phyloP scores from a whole-genome alignment of 2,113 vertebrate species.

The Planiliza haematocheilus region DNA sequence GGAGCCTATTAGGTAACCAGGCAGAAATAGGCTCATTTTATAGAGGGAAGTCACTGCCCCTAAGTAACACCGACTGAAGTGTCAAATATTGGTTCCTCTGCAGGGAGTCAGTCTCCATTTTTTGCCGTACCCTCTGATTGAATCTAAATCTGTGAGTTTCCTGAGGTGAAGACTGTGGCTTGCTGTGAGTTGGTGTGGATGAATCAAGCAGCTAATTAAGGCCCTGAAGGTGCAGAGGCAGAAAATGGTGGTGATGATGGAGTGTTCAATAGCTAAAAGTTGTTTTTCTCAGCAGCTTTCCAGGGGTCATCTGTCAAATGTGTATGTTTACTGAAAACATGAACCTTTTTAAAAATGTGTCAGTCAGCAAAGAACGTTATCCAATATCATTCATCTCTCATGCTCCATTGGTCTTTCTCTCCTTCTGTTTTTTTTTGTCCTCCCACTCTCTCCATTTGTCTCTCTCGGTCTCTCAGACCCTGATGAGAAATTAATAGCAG shows the following conservation, averaged over 20 bases:
- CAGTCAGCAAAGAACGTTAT: not conserved
- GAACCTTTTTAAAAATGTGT: slow-evolving; percentile 9
- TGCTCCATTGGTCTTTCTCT: slow-evolving; percentile 5
- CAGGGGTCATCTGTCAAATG: not conserved
- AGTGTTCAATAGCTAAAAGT: not conserved
- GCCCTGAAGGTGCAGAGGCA: not conserved
- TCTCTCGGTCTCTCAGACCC: slow-evolving; percentile 10
- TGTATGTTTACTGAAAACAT: not conserved
- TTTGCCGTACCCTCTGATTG: not conserved
- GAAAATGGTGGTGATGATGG: not conserved
- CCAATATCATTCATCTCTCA: slow-evolving; percentile 14
- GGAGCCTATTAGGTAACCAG: not conserved
- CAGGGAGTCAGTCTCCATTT: not conserved
- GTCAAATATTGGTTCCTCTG: not conserved
- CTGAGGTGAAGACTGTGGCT: not conserved
- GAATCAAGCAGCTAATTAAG: slow-evolving; percentile 22
- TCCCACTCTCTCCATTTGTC: not conserved
- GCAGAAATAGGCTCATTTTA: not conserved
- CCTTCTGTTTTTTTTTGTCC: not conserved
- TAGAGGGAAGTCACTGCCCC: not conserved
- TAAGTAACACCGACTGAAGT: not conserved
- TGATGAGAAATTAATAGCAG: slow-evolving; percentile 64
- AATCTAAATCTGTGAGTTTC: slow-evolving; percentile 6
- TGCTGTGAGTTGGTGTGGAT: slow-evolving; percentile 13
- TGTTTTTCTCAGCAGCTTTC: not conserved